A percentile compares a stretch with the other conserved stretches of the same genome.
These are phyloP conservation scores for Protosalanx chinensis DNA, from an alignment of 2,797 vertebrate genomes.

Conservation along the genomic window DNA sequence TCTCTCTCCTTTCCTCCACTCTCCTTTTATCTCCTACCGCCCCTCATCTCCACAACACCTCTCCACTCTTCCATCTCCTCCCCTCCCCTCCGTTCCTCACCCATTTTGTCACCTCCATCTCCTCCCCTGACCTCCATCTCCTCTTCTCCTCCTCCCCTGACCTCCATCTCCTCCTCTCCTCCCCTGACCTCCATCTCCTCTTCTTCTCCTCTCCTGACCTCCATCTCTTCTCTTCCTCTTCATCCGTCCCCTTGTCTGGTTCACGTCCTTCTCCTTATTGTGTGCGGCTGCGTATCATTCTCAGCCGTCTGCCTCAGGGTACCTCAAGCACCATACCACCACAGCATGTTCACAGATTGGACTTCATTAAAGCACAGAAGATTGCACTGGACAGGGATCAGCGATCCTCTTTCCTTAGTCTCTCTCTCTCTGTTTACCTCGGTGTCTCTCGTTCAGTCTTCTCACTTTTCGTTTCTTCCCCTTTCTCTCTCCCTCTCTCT, in stretches of 20 bases:
- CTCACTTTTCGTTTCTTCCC: background rate
- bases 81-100: background rate
- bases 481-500: conserved; percentile 5
- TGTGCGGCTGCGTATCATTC: conserved; percentile 45
- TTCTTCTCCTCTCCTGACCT: background rate
- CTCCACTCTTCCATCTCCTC: background rate
- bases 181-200: too few species aligned
- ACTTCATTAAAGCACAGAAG: conserved; percentile 69
- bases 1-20: background rate
- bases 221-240: too few species aligned
- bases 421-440: conserved; percentile 3
- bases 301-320: conserved; percentile 52
- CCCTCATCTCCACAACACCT: too few species aligned
- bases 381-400: conserved; percentile 66
- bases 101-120: background rate
- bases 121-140: too few species aligned
- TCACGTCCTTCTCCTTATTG: conserved; percentile 23
- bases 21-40: background rate
- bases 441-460: background rate
- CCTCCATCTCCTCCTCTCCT: too few species aligned
- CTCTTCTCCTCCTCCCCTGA: too few species aligned
- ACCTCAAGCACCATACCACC: conserved; percentile 38
- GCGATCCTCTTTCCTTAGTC: conserved; percentile 20
- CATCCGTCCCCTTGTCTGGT: too few species aligned
- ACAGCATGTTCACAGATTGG: conserved; percentile 64